A percentile compares a stretch with the other conserved stretches of the same genome.
Evolutionary conservation across 2,113 vertebrate species (phyloP).

Genomic region (Delphinapterus leucas): DNA sequence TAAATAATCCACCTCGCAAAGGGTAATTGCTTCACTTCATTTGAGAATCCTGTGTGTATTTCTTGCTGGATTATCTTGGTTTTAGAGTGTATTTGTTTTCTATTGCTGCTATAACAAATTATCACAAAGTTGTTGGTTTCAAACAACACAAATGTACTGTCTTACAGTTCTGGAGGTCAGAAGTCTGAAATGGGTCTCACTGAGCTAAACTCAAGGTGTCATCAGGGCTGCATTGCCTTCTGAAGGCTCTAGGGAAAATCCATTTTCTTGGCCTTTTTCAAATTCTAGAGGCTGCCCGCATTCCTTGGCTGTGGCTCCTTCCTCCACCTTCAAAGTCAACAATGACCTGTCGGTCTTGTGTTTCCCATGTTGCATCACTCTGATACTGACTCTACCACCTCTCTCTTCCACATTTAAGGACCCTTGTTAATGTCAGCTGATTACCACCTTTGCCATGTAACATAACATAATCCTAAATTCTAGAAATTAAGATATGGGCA

Average conservation of each 20-base stretch:
- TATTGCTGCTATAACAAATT: not conserved
- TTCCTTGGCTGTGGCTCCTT: not conserved
- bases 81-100: not conserved
- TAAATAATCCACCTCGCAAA: not conserved
- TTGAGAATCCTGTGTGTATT: not conserved
- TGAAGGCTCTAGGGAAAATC: not conserved
- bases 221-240: not conserved
- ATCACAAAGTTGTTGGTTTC: not conserved
- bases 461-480: not conserved
- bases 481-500: not conserved
- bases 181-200: not conserved
- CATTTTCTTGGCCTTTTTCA: not conserved
- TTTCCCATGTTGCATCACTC: not conserved
- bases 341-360: accelerated
- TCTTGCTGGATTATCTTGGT: not conserved
- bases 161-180: not conserved
- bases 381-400: not conserved
- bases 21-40: not conserved
- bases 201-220: not conserved
- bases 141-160: not conserved
- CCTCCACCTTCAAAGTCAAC: not conserved
- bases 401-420: not conserved
- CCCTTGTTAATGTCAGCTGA: not conserved
- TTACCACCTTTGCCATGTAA: not conserved
- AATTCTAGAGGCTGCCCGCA: not conserved